phyloP scores from a whole-genome alignment of 1,140 invertebrate species.

The Aphis craccivora region DNA sequence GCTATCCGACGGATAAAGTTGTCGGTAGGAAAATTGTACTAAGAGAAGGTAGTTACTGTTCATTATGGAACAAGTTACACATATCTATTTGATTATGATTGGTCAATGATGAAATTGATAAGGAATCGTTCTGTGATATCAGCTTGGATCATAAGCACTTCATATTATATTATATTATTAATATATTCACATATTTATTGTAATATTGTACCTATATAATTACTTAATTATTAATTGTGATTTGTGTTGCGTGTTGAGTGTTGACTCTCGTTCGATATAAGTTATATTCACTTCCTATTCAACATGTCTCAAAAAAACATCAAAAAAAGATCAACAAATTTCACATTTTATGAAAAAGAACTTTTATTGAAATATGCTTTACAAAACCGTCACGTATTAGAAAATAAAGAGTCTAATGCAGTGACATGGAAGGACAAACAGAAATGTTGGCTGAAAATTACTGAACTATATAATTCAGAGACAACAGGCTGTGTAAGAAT shows the following conservation, averaged over 20 bases:
- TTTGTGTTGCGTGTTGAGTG: neutral
- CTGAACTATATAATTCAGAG: neutral
- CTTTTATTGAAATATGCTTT: slow-evolving; percentile 7
- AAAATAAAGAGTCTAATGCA: neutral
- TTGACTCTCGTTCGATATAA: too few species aligned
- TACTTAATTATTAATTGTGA: neutral
- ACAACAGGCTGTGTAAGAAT: slow-evolving; percentile 8
- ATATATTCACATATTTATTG: too few species aligned
- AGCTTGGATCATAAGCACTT: neutral
- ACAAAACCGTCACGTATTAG: neutral
- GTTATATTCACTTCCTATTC: neutral
- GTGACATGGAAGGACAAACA: neutral
- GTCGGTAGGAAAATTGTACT: neutral
- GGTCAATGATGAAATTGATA: neutral
- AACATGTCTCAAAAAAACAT: slow-evolving; percentile 19
- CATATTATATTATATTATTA: too few species aligned
- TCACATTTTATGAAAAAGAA: slow-evolving; percentile 14
- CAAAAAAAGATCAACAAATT: slow-evolving; percentile 9
- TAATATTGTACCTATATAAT: neutral
- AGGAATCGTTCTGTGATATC: neutral
- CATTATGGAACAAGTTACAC: slow-evolving; percentile 5
- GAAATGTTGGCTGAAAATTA: neutral
- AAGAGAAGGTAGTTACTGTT: neutral
- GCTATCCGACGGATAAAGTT: slow-evolving; percentile 18
- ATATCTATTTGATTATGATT: neutral